Conservation (phyloP, 2,797 vertebrate genomes). For the Etheostoma perlongum region DNA sequence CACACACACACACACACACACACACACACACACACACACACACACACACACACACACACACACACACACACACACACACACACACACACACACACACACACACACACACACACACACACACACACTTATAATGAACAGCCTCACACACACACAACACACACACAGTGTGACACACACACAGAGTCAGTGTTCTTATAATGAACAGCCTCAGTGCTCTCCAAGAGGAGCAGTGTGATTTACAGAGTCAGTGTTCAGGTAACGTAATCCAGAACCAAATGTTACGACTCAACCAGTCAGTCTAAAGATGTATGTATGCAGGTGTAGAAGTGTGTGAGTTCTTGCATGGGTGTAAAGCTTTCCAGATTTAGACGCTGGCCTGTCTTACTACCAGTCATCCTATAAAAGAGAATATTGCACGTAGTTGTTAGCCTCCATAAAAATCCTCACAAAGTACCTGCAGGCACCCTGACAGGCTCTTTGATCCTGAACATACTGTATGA, state of each 20-base stretch:
- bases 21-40: not conserved
- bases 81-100: not conserved
- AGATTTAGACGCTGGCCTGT: conserved; percentile 49
- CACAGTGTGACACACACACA: not conserved
- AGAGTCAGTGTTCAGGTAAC: conserved; percentile 21
- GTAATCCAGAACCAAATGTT: conserved; percentile 41
- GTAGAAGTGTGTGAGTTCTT: conserved; percentile 26
- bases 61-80: not conserved
- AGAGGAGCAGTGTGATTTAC: conserved; percentile 38
- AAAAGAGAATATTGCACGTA: conserved; percentile 50
- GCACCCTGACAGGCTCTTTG: conserved; percentile 48
- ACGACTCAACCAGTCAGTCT: not conserved
- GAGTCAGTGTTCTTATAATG: no score
- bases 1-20: not conserved
- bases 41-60: not conserved
- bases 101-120: not conserved
- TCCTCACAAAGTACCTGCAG: conserved; percentile 49
- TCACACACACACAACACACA: not conserved
- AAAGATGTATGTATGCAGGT: conserved; percentile 2
- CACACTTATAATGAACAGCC: no score
- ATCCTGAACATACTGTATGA: conserved; percentile 37
- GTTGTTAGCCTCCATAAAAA: conserved; percentile 60
- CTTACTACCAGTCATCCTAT: conserved; percentile 13
- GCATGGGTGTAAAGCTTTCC: conserved; percentile 49
- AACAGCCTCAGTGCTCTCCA: not conserved